phyloP scores from a whole-genome alignment of 1,140 invertebrate genomes.

The Diorhabda sublineata region DNA sequence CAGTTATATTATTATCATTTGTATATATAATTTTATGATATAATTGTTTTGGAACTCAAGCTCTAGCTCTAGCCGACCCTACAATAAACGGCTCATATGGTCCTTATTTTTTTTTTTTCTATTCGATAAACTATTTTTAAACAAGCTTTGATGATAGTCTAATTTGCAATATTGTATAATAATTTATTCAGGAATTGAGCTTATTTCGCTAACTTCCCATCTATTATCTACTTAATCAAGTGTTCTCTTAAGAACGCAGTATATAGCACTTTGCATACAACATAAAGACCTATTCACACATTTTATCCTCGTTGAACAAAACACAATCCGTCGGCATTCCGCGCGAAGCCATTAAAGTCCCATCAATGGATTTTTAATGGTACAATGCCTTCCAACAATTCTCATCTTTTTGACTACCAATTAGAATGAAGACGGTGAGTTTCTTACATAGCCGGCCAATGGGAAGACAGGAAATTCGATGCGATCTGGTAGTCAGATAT shows the following conservation, averaged over 20 bases:
- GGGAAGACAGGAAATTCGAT: neutral
- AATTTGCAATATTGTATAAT: no score
- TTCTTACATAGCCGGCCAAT: neutral
- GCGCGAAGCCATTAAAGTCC: slow-evolving; percentile 1
- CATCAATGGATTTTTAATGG: slow-evolving; percentile 2
- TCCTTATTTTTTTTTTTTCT: no score
- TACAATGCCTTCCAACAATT: slow-evolving; percentile 2
- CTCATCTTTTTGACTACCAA: neutral
- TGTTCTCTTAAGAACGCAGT: neutral
- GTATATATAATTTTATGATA: no score
- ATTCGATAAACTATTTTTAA: no score
- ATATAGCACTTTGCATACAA: neutral
- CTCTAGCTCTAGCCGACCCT: no score
- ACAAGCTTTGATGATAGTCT: no score
- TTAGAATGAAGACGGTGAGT: neutral
- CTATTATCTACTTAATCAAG: no score
- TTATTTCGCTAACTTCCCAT: no score
- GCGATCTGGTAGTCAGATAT: neutral
- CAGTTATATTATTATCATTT: no score
- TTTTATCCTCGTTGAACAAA: neutral
- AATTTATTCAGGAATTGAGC: no score
- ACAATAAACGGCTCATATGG: no score
- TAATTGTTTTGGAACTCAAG: no score
- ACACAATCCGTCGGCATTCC: neutral
- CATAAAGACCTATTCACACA: neutral